Evolutionary conservation across 2,888 invertebrate genomes (phyloP).

Genomic region (Strigamia transsilvanica): DNA sequence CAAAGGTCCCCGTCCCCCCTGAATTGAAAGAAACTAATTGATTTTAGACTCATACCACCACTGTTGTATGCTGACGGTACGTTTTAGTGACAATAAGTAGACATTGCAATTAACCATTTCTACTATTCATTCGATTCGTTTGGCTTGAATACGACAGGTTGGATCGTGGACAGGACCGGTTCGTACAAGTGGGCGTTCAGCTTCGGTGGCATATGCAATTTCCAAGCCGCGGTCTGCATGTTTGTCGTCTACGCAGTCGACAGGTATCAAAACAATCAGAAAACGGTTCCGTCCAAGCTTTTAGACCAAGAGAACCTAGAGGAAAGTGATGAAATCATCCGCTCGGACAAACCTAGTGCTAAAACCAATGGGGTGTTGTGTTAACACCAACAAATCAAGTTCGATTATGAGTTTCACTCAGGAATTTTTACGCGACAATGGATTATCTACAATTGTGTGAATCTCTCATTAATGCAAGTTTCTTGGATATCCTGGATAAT

Average conservation of each 20-base stretch:
- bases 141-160: constrained; percentile 26
- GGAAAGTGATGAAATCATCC: not conserved
- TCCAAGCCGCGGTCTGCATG: constrained; percentile 51
- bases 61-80: not conserved
- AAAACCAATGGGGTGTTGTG: not conserved
- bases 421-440: not conserved
- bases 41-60: not conserved
- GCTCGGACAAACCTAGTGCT: not conserved
- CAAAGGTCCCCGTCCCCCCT: constrained; percentile 24
- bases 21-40: constrained; percentile 21
- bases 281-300: not conserved
- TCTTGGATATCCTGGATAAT: not conserved
- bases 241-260: constrained; percentile 50
- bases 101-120: not conserved
- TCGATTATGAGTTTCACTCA: not conserved
- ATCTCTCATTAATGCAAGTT: not conserved
- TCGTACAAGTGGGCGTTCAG: constrained; percentile 43
- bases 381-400: not conserved
- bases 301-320: not conserved
- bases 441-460: too few species aligned
- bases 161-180: constrained; percentile 37
- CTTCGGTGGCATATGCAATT: constrained; percentile 51
- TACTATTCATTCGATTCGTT: constrained; percentile 18
- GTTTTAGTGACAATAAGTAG: constrained; percentile 11
- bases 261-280: constrained; percentile 23